Evolutionary conservation across 2,888 invertebrate species (phyloP), one percentile per base, ranked within the genome.

Genomic region (Agonopterix subpropinquella): DNA sequence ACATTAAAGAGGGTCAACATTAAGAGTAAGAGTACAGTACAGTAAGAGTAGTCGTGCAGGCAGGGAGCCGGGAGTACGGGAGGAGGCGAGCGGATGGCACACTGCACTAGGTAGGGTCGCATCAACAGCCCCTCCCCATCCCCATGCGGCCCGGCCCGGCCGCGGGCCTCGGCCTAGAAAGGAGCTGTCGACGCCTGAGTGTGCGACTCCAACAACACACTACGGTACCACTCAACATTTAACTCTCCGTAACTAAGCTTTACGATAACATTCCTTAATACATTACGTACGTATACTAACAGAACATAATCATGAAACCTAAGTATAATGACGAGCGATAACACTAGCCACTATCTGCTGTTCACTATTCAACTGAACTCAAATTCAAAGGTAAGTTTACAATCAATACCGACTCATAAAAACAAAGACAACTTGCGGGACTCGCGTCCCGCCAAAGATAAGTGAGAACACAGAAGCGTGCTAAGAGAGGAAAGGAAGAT

Each of bases 381-480:
- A 84, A 84, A 83, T 75, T 82, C 79, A 85, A 81, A 84, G 76
- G 70, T 84, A 81, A 77, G 13, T 78, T 82, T 84, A 84, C 83
- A 84, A 85, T 82, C 80, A 86, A 81, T 82, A 51, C 74, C 79
- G 85, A 86, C 79, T 85, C 78, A 86, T 74, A 83, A 85, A 80
- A 78, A 85, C 80, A 87, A 78, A 83, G 84, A 85, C 84, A 86
- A 86, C 66, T 74, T 65, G 71, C 81, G 82, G 80, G 83, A 86
- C 87, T 85, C 79, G 77, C 82, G 83, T 81, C 87, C 87, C 87
- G 77, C 82, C 76, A 80, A 73, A 84, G 83, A 83, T 86, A 86
- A 86, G 86, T 87, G 87, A 88, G 85, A 88, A 89, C 89, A 89
- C 88, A 89, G 89, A 89, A 90, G 89, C 89, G 89, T 89, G 89